Base-by-base conservation (phyloP, 2,888 invertebrate genomes). In the Sialis fuliginosa region DNA sequence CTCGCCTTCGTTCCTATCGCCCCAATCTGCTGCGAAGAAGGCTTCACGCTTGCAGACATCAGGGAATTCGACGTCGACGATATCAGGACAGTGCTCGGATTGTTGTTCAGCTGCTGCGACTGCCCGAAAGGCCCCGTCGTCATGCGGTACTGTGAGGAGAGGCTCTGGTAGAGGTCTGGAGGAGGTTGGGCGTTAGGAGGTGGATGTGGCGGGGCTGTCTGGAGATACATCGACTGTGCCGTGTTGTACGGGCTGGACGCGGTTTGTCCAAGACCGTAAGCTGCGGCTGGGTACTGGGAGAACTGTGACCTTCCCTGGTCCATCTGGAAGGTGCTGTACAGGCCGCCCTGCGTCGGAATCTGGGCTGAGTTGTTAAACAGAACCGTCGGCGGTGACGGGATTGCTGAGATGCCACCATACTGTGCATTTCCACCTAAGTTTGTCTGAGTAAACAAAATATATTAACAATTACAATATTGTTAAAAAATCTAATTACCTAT, bases 21-120 rank as follows among this genome's bases (percentile, higher is more conserved):
- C 52, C 87, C 87, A 55, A 88, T 83, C 57, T 80, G 79, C 63
- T 86, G 86, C 51, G 79, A 76, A 35, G 83, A 78, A 6, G 85
- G 81, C 59, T 89, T 90, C 45, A 88, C 86, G 50, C 83, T 82
- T 35, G 87, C 81, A 5, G 89, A 87, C 88, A 90, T 90, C 54
- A 90, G 71, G 34, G 85, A 85, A 64, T 88, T 89, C 49, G 88
- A 84, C 48, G 85, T 82, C 52, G 88, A 84, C 37, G 88, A 87
- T 54, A 90, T 90, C 56, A 91, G 76, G 55, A 91, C 85, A 12
- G 89, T 88, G 59, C 81, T 88, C 44, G 87, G 88, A 63, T 83
- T 89, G 61, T 77, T 86, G 52, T 77, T 74, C 54, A 86, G 71
- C 59, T 82, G 83, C 57, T 85, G 87, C 45, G 81, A 82, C 60